Evolutionary conservation across 37 sponge, comb jelly and placozoan genomes (phyloP), one percentile per base, ranked within the genome.

Genomic region (Hormiphora californensis): DNA sequence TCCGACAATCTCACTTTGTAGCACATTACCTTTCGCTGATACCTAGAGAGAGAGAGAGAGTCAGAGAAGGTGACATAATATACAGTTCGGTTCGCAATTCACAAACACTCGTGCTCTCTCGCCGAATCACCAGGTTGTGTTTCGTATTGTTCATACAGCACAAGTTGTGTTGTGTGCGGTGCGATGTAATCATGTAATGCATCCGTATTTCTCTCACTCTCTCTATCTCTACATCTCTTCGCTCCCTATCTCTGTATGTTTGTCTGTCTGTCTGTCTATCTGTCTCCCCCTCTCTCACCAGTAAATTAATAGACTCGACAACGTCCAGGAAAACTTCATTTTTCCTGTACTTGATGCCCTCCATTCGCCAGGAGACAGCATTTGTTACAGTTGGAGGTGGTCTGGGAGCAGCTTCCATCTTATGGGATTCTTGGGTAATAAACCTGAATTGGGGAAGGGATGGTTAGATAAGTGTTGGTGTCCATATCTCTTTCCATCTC

Each of bases 271-370:
- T n/a, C n/a, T n/a, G n/a, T n/a, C n/a, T n/a, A n/a, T n/a, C n/a
- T n/a, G n/a, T n/a, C 7, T 28, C 27, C 7, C 31, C 2, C 21
- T 67, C 7, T 19, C 92, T 78, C 40, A 95, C 98, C 91, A 96
- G 88, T 1, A 96, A 87, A 44, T 96, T 96, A 55, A 96, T 92
- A 53, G 92, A 91, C 85, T 96, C 98, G 1, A 96, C 90, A 36
- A 96, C 98, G 68, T 96, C 98, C 35, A 96, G 88, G 88, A 96
- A 96, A 55, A 94, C 94, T 86, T 96, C 98, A 67, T 96, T 94
- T 90, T 96, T 96, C 5, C 98, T 85, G 65, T 96, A 92, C 46
- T 85, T 89, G 69, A 96, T 92, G 23, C 92, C 92, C 54, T 96
- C 95, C 36, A 89, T 91, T 55, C 98, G 89, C 98, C 98, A 96